A percentile compares a stretch with the other conserved stretches of the same genome.
These are phyloP conservation scores for Neotoxoptera formosana DNA, from an alignment of 1,140 invertebrate species.

Conservation along the genomic window DNA sequence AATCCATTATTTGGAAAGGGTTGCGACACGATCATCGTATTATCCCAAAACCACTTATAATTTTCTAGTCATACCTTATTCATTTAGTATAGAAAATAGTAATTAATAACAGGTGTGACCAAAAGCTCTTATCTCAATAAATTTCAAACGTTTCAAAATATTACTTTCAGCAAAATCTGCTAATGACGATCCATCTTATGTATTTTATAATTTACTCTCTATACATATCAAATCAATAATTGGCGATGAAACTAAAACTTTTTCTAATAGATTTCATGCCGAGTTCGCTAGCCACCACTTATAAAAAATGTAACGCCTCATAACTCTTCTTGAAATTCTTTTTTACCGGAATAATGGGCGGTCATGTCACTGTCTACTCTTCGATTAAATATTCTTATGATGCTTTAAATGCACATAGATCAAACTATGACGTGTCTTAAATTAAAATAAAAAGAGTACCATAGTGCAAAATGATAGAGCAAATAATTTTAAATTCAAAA, in stretches of 20 bases:
- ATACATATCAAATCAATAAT: not conserved
- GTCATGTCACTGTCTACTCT: not conserved
- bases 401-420: not conserved
- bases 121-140: not conserved
- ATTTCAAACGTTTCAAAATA: not conserved
- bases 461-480: not conserved
- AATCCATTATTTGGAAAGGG: not conserved
- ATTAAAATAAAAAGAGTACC: not conserved
- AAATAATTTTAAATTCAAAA: not conserved
- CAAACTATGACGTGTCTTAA: not conserved
- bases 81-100: no score
- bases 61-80: no score
- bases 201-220: not conserved
- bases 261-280: not conserved
- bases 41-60: no score
- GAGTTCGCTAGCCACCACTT: not conserved
- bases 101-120: no score
- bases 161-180: fast-evolving
- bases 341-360: not conserved
- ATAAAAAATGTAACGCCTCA: not conserved
- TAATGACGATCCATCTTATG: not conserved
- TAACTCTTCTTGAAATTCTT: not conserved
- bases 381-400: not conserved
- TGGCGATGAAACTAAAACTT: not conserved
- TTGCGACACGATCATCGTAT: no score